These are phyloP conservation scores for pig (Sus scrofa) DNA, from an alignment of 2,113 vertebrate species.

Conservation along the genomic window T2T-Sscrofa CM000819.6:23783001-23783500, in stretches of 20 bases:
- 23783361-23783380: slow-evolving; percentile 98
- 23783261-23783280: slow-evolving; percentile 99
- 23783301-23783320: slow-evolving; percentile 99
- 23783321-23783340: slow-evolving; percentile 98
- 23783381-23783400: slow-evolving; percentile 97
- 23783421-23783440: slow-evolving; percentile 99
- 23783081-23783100: not conserved
- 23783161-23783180: slow-evolving; percentile 75
- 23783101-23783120: not conserved
- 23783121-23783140: not conserved
- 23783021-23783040: not conserved
- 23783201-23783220: slow-evolving; percentile 99
- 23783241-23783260: slow-evolving; percentile 99
- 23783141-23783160: not conserved
- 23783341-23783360: slow-evolving; percentile 96
- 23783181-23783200: slow-evolving; percentile 96
- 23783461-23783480: slow-evolving; percentile 93
- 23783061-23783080: not conserved
- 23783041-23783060: not conserved
- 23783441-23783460: slow-evolving; percentile 95
- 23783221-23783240: slow-evolving; percentile 98
- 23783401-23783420: slow-evolving; percentile 99
- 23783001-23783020: not conserved
- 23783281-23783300: slow-evolving; percentile 98
- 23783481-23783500: slow-evolving; percentile 98